Percentiles rank a stretch among this genome's conserved stretches.
phyloP scores from a whole-genome alignment of 1,140 invertebrate species.

The Drosophila oshimai region DNA sequence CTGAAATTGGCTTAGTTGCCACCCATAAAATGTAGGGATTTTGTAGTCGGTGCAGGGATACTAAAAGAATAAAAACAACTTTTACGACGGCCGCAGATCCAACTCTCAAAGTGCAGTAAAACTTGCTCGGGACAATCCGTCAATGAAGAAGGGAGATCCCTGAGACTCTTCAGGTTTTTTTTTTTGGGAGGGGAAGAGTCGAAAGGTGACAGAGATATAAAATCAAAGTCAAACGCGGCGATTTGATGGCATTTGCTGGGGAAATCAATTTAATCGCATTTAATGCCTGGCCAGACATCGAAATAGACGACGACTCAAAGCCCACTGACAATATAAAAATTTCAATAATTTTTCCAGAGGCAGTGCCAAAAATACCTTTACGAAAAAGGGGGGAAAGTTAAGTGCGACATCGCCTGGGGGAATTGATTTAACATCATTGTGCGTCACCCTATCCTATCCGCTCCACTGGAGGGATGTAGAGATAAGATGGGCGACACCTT shows the following conservation, averaged over 20 bases:
- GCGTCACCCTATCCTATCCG: neutral
- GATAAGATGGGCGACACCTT: slow-evolving; percentile 50
- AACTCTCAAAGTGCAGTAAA: slow-evolving; percentile 73
- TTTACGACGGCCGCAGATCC: slow-evolving; percentile 59
- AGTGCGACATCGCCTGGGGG: slow-evolving; percentile 58
- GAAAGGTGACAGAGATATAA: slow-evolving; percentile 61
- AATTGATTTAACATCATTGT: slow-evolving; percentile 69
- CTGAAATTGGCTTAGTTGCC: slow-evolving; percentile 71
- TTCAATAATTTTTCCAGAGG: slow-evolving; percentile 62
- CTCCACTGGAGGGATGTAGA: slow-evolving; percentile 31
- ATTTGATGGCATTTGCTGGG: slow-evolving; percentile 70
- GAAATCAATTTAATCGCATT: slow-evolving; percentile 80
- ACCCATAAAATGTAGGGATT: slow-evolving; percentile 46
- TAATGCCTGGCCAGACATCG: slow-evolving; percentile 61
- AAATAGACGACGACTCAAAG: slow-evolving; percentile 26
- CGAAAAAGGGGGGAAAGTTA: slow-evolving; percentile 49
- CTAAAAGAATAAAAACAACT: slow-evolving; percentile 76
- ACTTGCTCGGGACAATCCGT: slow-evolving; percentile 65
- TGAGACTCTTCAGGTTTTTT: neutral
- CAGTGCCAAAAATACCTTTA: slow-evolving; percentile 44
- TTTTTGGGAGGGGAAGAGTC: neutral
- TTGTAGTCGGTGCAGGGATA: slow-evolving; percentile 57
- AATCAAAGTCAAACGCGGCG: slow-evolving; percentile 60
- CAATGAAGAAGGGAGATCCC: slow-evolving; percentile 15
- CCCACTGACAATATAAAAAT: slow-evolving; percentile 61